Base-by-base conservation (phyloP, 2,888 invertebrate species). In the Cinara cedri region DNA sequence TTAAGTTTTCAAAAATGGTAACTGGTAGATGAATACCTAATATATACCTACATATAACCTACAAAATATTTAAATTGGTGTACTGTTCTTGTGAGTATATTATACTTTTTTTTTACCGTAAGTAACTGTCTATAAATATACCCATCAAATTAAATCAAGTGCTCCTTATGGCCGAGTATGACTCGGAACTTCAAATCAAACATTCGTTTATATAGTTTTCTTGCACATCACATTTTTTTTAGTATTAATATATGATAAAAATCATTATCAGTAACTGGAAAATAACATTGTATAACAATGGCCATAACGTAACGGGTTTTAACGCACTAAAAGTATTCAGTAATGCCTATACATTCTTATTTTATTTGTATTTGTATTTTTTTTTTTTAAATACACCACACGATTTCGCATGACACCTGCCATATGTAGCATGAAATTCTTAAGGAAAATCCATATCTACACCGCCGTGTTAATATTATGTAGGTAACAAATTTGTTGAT, bases 231-330 rank as follows among this genome's bases (percentile, higher is more conserved):
- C 46, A 14, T 46, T 60, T 72, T 51, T 19, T 51, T 65, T 19
- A 44, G 19, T 65, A 65, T 62, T 62, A 16, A n/a, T 24, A 49
- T 14, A 74, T 51, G 54, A 75, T 63, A 63, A 78, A 78, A 68
- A 68, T 78, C 26, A 78, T 60, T 68, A 78, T 78, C 57, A 46
- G 66, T 66, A 46, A 66, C 75, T 66, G 75, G 26, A 66, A 66
- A 66, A 46, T 57, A 46, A 34, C 26, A 70, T 46, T 57, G 68
- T 68, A 60, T 70, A 68, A 78, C 76, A 78, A 78, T 78, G 44
- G 60, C 49, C 57, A 34, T 68, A 68, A 60, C 60, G 57, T 78
- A 78, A 78, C 76, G 76, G 66, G 68, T 78, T 60, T 60, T 78
- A 70, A 70, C 76, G 24, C 21, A 10, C 51, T 65, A 78, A 68